Evolutionary conservation across 2,888 invertebrate genomes (phyloP).

Genomic region (Heliconius ethilla): DNA sequence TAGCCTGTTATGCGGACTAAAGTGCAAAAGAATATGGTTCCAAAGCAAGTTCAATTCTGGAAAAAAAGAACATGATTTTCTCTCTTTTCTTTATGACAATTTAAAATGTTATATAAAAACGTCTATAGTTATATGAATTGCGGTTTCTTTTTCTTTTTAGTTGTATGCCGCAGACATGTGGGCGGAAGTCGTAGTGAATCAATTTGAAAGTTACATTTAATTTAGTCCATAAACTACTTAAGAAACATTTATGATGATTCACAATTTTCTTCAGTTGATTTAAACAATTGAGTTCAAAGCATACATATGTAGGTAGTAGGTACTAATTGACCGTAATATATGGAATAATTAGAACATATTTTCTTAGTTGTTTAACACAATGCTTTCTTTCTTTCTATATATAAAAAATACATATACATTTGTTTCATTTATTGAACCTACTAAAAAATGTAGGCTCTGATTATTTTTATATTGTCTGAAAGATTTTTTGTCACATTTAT

Average conservation of each 20-base stretch:
- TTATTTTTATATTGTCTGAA: too few relatives aligned
- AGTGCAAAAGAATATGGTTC: too few relatives aligned
- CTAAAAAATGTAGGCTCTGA: neutral
- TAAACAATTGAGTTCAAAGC: constrained; percentile 2
- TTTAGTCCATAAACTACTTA: constrained; percentile 20
- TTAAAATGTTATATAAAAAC: too few relatives aligned
- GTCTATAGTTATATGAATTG: neutral
- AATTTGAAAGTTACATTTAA: constrained; percentile 36
- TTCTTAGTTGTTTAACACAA: neutral
- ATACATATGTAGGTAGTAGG: neutral
- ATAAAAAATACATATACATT: neutral
- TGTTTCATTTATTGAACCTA: neutral
- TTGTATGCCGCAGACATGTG: constrained; percentile 45
- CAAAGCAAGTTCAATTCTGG: too few relatives aligned
- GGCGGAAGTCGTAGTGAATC: constrained; percentile 45
- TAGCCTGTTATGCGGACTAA: too few relatives aligned
- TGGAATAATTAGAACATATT: neutral
- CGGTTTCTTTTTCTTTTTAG: neutral
- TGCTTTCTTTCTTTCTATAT: neutral
- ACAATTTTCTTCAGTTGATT: constrained; percentile 3
- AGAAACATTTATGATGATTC: constrained; percentile 16
- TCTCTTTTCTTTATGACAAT: neutral
- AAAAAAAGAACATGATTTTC: neutral
- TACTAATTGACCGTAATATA: constrained; percentile 10
- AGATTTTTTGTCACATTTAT: neutral